Evolutionary conservation across 2,113 vertebrate species (phyloP).

Genomic region (Pterocles orientalis): DNA sequence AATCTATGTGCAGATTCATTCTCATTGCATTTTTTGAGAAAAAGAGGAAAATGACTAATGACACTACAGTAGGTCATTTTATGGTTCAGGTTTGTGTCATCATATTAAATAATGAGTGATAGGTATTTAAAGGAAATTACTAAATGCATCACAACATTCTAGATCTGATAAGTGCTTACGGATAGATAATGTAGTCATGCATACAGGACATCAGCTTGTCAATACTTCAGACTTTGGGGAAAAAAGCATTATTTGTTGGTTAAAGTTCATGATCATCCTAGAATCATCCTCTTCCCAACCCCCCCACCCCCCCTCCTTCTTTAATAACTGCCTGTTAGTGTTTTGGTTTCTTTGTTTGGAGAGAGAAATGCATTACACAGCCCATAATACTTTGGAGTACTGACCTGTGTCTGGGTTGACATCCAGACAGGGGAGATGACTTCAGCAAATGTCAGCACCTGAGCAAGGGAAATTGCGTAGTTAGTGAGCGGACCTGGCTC

Average conservation of each 20-base stretch:
- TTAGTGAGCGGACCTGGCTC: neutral
- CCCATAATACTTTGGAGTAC: neutral
- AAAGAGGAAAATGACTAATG: neutral
- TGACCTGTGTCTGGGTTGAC: neutral
- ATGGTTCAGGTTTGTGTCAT: neutral
- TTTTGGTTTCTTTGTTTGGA: neutral
- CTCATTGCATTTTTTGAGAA: neutral
- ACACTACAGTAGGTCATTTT: neutral
- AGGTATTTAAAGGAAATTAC: neutral
- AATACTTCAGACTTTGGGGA: neutral
- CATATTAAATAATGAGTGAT: neutral
- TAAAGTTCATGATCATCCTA: neutral
- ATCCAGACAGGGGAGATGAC: fast-evolving
- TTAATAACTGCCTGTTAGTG: neutral
- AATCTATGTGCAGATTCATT: neutral
- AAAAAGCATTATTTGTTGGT: neutral
- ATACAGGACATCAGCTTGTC: neutral
- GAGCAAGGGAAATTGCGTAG: neutral
- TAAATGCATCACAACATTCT: neutral
- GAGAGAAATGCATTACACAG: neutral
- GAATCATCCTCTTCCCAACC: neutral
- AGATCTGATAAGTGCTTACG: neutral
- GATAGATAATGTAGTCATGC: neutral
- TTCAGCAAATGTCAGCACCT: neutral
- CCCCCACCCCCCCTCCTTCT: neutral